Percentiles rank a stretch among this genome's conserved stretches.
phyloP scores from a whole-genome alignment of 2,888 invertebrate genomes.

The Cantharis rufa region DNA sequence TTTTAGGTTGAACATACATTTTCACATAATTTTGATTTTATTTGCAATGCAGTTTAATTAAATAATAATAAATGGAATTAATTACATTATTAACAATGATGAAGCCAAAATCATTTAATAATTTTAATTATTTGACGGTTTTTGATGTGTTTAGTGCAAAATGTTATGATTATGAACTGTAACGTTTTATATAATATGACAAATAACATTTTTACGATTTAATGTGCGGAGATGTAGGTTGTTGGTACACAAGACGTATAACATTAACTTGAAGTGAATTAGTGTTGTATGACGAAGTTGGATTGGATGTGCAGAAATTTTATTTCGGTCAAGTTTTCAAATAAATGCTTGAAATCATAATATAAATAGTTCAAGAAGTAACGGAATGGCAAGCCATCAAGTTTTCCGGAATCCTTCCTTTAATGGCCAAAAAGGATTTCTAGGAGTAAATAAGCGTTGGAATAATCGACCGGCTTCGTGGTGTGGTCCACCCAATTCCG shows the following conservation, averaged over 20 bases:
- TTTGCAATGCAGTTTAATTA: background rate
- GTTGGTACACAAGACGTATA: background rate
- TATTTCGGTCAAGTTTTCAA: background rate
- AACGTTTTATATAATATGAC: background rate
- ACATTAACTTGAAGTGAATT: background rate
- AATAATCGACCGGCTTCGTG: conserved; percentile 48
- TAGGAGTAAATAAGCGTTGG: conserved; percentile 48
- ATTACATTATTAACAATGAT: background rate
- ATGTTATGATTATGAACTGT: background rate
- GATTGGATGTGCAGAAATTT: background rate
- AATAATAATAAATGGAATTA: background rate
- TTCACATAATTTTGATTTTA: background rate
- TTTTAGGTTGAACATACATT: background rate
- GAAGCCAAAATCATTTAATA: background rate
- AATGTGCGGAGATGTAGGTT: background rate
- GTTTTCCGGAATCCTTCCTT: conserved; percentile 28
- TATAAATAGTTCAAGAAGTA: conserved; percentile 7
- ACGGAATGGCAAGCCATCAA: conserved; percentile 17
- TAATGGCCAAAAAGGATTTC: conserved; percentile 38
- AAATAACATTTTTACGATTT: background rate
- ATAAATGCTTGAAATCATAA: background rate
- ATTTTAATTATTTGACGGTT: background rate
- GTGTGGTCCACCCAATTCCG: conserved; percentile 41
- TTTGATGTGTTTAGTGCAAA: background rate
- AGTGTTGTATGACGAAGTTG: background rate